These are phyloP conservation scores for Habropoda laboriosa DNA, from an alignment of 1,140 invertebrate genomes.

Conservation along the genomic window DNA sequence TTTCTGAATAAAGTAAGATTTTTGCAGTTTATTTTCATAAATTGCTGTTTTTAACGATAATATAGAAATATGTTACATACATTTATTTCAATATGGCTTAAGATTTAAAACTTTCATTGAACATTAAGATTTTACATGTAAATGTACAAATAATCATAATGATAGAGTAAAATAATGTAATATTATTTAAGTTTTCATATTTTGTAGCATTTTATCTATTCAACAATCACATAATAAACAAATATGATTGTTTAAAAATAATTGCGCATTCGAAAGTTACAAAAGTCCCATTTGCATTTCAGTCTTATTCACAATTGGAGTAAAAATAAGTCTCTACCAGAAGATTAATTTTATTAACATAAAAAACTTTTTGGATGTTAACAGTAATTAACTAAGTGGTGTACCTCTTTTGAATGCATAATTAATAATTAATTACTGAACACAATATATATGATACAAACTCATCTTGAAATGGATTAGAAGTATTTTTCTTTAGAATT, in stretches of 20 bases:
- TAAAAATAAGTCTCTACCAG: slow-evolving; percentile 3
- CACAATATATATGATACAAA: slow-evolving; percentile 39
- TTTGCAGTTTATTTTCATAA: not conserved
- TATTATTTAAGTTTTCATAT: slow-evolving; percentile 64
- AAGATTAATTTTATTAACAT: slow-evolving; percentile 16
- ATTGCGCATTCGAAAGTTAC: slow-evolving; percentile 70
- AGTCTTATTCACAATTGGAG: slow-evolving; percentile 29
- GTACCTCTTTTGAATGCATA: slow-evolving; percentile 63
- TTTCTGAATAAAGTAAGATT: not conserved
- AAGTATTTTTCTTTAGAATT: slow-evolving; percentile 1
- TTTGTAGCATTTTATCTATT: slow-evolving; percentile 61
- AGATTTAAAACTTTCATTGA: slow-evolving; percentile 72
- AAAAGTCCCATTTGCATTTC: slow-evolving; percentile 51
- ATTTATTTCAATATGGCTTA: slow-evolving; percentile 73
- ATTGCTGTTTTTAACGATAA: not conserved
- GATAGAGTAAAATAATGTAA: slow-evolving; percentile 72
- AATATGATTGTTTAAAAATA: slow-evolving; percentile 65
- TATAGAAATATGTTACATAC: slow-evolving; percentile 42
- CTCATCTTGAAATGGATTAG: not conserved
- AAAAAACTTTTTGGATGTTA: slow-evolving; percentile 11
- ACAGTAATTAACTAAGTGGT: slow-evolving; percentile 32
- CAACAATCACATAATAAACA: slow-evolving; percentile 68
- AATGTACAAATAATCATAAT: slow-evolving; percentile 77
- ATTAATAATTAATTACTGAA: slow-evolving; percentile 37
- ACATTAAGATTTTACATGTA: slow-evolving; percentile 76